Percentiles rank a stretch among this genome's conserved stretches.
Conservation (phyloP, 2,888 invertebrate genomes). For the Cordilura impudica region DNA sequence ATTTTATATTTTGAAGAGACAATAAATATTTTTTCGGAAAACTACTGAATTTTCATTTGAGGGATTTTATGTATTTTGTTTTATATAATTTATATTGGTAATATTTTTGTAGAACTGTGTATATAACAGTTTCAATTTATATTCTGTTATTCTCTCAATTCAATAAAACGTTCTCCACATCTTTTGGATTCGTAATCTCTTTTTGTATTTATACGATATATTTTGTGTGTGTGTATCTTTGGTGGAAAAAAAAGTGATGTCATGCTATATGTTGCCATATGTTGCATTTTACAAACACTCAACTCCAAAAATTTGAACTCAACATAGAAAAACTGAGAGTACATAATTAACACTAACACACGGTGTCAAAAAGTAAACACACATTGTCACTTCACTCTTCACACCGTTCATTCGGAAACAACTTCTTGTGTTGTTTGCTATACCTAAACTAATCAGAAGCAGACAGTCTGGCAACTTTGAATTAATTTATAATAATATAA, state of each 20-base stretch:
- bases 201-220: conserved; percentile 39
- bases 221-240: conserved; percentile 51
- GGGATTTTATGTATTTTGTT: too few species aligned
- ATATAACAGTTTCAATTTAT: conserved; percentile 34
- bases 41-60: too few species aligned
- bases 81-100: too few species aligned
- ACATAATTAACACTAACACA: neutral
- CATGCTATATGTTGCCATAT: conserved; percentile 65
- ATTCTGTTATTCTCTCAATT: neutral
- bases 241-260: conserved; percentile 71
- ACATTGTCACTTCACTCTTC: neutral
- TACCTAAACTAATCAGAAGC: neutral
- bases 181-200: neutral
- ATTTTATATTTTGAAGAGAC: too few species aligned
- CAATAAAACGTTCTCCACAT: neutral
- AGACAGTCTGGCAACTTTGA: conserved; percentile 49
- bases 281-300: conserved; percentile 49
- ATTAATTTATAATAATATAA: neutral
- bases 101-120: neutral
- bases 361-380: neutral
- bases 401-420: neutral
- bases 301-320: neutral
- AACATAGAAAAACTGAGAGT: neutral
- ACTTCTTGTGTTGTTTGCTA: neutral
- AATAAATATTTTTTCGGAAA: too few species aligned